Conservation (phyloP, 2,888 invertebrate genomes). For the Pseudolycoriella hygida region DNA sequence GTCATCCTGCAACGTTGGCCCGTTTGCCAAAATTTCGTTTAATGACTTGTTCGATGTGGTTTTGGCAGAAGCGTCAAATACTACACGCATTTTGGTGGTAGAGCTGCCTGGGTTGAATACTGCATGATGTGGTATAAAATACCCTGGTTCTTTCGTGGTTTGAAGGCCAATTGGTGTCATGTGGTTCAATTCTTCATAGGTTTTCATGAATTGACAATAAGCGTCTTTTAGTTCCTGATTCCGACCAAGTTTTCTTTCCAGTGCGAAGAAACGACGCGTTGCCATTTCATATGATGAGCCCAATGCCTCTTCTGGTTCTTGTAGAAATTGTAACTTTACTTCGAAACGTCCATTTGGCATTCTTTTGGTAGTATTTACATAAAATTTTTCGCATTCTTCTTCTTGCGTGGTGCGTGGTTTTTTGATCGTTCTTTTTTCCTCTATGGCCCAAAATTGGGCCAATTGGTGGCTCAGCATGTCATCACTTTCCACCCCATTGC, state of each 20-base stretch:
- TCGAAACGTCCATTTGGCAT: conserved; percentile 12
- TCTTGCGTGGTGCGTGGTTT: too few species aligned
- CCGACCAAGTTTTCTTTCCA: not conserved
- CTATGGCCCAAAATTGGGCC: too few species aligned
- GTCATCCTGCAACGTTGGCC: conserved; percentile 15
- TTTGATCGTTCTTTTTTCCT: too few species aligned
- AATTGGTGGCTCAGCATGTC: too few species aligned
- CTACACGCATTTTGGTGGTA: conserved; percentile 8
- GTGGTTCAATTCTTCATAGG: not conserved
- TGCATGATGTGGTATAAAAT: conserved; percentile 6
- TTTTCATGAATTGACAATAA: not conserved
- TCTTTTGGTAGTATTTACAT: conserved; percentile 7
- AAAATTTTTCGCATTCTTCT: too few species aligned
- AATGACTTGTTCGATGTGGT: conserved; percentile 12
- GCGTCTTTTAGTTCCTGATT: not conserved
- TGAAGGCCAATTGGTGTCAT: not conserved
- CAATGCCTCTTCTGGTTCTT: conserved; percentile 4
- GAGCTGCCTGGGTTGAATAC: conserved; percentile 4
- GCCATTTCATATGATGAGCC: conserved; percentile 10
- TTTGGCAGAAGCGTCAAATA: conserved; percentile 10
- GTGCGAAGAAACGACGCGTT: conserved; percentile 8
- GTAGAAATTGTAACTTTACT: conserved; percentile 14
- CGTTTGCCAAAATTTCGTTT: conserved; percentile 15
- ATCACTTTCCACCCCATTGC: too few species aligned
- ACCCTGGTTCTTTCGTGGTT: not conserved